Conservation (phyloP, 2,797 vertebrate species). For the Molossus alvarezi region DNA sequence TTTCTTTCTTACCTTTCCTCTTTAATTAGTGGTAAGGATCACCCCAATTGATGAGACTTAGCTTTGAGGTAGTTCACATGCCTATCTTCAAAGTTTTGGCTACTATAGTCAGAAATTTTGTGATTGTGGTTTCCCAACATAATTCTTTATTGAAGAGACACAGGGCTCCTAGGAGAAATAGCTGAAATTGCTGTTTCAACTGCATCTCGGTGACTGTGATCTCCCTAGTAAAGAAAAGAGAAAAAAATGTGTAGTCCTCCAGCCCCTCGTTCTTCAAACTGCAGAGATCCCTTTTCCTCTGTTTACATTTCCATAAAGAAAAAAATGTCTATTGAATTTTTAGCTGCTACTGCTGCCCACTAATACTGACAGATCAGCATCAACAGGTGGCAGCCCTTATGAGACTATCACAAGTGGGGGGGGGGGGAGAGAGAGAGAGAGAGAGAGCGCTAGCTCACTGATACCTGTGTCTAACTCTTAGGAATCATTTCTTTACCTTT, state of each 20-base stretch:
- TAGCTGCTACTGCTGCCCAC: not conserved
- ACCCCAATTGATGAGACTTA: not conserved
- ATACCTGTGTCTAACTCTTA: not conserved
- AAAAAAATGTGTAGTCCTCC: not conserved
- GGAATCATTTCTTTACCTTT: not conserved
- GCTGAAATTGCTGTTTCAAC: not conserved
- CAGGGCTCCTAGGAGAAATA: not conserved
- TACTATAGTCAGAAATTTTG: not conserved
- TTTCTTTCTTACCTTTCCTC: not conserved
- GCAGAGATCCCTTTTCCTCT: not conserved
- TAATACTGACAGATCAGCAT: not conserved
- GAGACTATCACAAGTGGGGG: not conserved
- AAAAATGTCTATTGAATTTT: not conserved
- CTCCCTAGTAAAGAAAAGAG: not conserved
- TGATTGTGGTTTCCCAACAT: not conserved
- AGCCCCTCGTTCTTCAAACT: not conserved
- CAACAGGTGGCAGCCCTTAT: not conserved
- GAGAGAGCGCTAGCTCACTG: not conserved
- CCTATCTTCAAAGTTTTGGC: not conserved
- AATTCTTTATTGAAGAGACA: not conserved
- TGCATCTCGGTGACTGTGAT: not conserved
- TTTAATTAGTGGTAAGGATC: not conserved
- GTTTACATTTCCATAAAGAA: not conserved
- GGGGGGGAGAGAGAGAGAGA: not conserved
- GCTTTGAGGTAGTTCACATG: not conserved